Conservation (phyloP, 1,140 invertebrate genomes). For the Drosophila chauvacae region DNA sequence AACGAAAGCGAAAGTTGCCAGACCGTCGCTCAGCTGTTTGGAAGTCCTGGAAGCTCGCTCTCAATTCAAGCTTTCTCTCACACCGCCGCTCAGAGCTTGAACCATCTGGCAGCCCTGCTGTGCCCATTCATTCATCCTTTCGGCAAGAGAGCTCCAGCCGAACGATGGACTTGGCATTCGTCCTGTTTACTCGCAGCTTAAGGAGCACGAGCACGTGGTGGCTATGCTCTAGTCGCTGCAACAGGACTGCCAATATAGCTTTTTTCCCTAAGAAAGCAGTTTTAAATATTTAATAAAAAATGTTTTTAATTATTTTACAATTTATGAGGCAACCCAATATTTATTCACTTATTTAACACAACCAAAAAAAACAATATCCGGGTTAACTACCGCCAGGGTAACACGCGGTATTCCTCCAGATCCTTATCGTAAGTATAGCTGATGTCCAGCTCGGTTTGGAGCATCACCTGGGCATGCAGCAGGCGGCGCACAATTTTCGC, state of each 20-base stretch:
- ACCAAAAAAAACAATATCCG: not conserved
- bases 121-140: conserved; percentile 56
- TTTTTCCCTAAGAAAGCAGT: not conserved
- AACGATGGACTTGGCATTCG: no score
- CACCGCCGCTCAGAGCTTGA: not conserved
- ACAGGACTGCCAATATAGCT: conserved; percentile 8
- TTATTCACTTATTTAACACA: not conserved
- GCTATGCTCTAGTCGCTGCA: conserved; percentile 32
- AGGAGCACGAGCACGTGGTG: conserved; percentile 6
- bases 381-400: conserved; percentile 54
- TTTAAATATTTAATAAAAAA: not conserved
- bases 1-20: conserved; percentile 73
- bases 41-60: conserved; percentile 14
- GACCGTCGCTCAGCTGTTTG: conserved; percentile 42
- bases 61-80: conserved; percentile 13
- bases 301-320: not conserved
- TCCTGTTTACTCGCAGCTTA: no score
- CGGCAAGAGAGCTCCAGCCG: not conserved
- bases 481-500: conserved; percentile 64
- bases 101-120: conserved; percentile 13
- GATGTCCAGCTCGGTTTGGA: conserved; percentile 60
- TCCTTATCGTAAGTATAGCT: conserved; percentile 60
- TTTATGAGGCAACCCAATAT: not conserved
- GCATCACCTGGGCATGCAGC: conserved; percentile 57
- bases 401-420: conserved; percentile 51